Percentiles rank a stretch among this genome's conserved stretches.
Evolutionary conservation across 37 sponge, comb jelly and placozoan genomes (phyloP).

Genomic region (Aphrocallistes beatrix): DNA sequence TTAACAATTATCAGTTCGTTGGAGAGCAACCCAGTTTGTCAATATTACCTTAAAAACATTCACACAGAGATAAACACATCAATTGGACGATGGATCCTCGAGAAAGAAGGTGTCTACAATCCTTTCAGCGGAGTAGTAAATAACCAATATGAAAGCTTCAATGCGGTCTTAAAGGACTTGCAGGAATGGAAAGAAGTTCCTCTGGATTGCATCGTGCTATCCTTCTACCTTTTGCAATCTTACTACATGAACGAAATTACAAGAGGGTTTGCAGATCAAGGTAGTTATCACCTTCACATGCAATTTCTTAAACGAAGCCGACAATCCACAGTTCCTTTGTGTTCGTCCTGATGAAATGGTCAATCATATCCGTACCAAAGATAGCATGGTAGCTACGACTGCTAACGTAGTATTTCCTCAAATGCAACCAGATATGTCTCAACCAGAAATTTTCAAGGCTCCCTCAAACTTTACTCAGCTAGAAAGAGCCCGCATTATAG

Average conservation of each 20-base stretch:
- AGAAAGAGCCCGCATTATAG: not conserved
- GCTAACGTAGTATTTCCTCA: not conserved
- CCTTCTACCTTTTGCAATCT: not conserved
- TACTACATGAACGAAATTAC: not conserved
- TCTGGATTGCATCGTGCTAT: not conserved
- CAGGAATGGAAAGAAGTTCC: conserved; percentile 10
- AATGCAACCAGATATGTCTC: not conserved
- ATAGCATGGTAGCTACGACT: not conserved
- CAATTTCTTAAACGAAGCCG: not conserved
- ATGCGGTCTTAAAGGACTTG: not conserved
- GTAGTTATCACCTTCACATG: not conserved
- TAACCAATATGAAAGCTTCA: not conserved
- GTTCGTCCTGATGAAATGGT: not conserved
- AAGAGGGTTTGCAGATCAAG: not conserved
- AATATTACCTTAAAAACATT: not conserved
- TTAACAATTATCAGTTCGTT: not conserved
- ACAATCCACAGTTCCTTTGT: not conserved
- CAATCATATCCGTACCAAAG: not conserved
- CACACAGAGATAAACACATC: not conserved
- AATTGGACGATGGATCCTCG: not conserved
- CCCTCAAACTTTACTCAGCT: not conserved
- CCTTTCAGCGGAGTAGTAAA: conserved; percentile 9
- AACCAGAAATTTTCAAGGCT: not conserved
- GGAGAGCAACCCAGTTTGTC: not conserved
- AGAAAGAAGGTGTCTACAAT: not conserved